phyloP scores from a whole-genome alignment of 1,140 invertebrate species.

The Macrotrachela quadricornifera region DNA sequence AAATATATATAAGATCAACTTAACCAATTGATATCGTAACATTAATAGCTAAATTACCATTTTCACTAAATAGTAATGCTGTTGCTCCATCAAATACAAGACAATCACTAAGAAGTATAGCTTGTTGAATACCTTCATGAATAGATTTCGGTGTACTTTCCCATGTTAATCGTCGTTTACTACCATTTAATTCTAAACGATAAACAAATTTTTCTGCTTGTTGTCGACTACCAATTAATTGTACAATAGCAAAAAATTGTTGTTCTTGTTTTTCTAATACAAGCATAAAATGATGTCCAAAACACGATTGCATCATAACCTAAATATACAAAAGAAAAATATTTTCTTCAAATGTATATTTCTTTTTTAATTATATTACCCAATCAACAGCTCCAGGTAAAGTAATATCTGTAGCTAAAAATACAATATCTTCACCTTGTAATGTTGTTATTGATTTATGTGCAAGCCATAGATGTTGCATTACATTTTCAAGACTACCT shows the following conservation, averaged over 20 bases:
- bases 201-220: constrained; percentile 98
- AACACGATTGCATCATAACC: constrained; percentile 98
- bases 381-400: constrained; percentile 96
- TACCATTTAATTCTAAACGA: constrained; percentile 80
- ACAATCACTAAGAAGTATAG: constrained; percentile 92
- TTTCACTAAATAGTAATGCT: constrained; percentile 92
- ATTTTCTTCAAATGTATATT: too few relatives aligned
- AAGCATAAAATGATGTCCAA: constrained; percentile 95
- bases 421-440: constrained; percentile 83
- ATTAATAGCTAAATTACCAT: constrained; percentile 96
- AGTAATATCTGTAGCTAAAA: constrained; percentile 96
- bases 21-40: constrained; percentile 61
- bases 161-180: constrained; percentile 77
- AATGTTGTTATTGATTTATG: constrained; percentile 98
- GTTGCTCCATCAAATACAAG: constrained; percentile 94
- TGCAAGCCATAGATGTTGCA: constrained; percentile 85
- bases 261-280: constrained; percentile 89
- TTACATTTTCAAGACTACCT: constrained; percentile 80
- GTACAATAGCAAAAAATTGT: constrained; percentile 97
- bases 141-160: constrained; percentile 94
- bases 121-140: constrained; percentile 88
- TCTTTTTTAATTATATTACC: constrained; percentile 31
- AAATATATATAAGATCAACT: neutral
- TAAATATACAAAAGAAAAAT: too few relatives aligned
- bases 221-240: constrained; percentile 90